Base-by-base conservation (phyloP, 2,113 vertebrate species). In the Sprattus sprattus region DNA sequence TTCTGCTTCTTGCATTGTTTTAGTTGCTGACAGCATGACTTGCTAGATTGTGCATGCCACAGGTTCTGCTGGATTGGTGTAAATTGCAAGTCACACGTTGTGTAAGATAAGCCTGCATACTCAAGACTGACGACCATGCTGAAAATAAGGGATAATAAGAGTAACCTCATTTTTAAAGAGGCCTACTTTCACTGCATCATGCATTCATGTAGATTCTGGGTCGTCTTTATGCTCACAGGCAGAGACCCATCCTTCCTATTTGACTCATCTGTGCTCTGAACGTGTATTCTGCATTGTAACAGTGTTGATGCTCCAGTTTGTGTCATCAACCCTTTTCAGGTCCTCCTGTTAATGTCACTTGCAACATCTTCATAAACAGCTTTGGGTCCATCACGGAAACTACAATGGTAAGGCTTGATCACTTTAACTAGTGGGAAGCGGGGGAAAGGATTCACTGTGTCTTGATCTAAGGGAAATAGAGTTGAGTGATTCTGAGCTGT, bases 351-450 rank as follows among this genome's bases (percentile, higher is more conserved):
- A 99, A 99, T 3, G 98, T 99, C 92, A 99, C 97, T 0, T 99
- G 97, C 92, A 99, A 98, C 95, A 97, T 98, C 95, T 99, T 99
- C 94, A 99, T 99, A 93, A 99, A 99, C 94, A 99, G 97, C 92
- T 98, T 99, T 0, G 95, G 97, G 83, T 99, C 98, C 0, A 95
- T 99, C 94, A 98, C 97, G 0, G 97, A 99, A 93, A 99, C 97
- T 16, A 98, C 97, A 7, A 98, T 99, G 98, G 98, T 99, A 88
- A 39, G 71, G 13, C 9, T 28, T 67, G 8, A 28, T 67, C 64
- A 67, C 28, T 67, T 39, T 15, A 78, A 32, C 28, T 78, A 10
- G 15, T 5, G 20, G 22, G n/a, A 28, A 67, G 1, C 18, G 5
- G 52, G 10, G 2, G 0, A 39, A 39, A 78, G 39, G 28, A 39